A percentile compares a stretch with the other conserved stretches of the same genome.
Conservation (phyloP, 2,888 invertebrate genomes). For the Aproaerema taeniolella region DNA sequence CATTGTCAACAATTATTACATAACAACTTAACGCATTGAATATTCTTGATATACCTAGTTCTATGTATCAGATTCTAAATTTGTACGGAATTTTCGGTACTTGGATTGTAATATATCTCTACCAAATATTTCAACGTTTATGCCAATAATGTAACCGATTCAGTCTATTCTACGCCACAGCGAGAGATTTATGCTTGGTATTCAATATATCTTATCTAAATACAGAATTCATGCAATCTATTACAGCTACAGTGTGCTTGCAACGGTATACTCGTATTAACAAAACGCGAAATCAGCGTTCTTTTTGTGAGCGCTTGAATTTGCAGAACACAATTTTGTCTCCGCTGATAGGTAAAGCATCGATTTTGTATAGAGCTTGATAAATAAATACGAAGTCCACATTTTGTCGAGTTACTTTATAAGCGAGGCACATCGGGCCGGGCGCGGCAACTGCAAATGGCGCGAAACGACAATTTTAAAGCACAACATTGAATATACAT, state of each 20-base stretch:
- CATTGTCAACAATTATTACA: no score
- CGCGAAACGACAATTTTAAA: slow-evolving; percentile 73
- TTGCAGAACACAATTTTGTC: slow-evolving; percentile 31
- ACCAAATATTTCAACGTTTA: slow-evolving; percentile 51
- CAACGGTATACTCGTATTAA: not conserved
- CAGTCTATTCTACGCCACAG: slow-evolving; percentile 21
- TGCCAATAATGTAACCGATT: slow-evolving; percentile 40
- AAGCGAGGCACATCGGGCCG: slow-evolving; percentile 58
- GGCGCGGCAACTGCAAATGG: slow-evolving; percentile 62
- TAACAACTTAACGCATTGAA: no score
- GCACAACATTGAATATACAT: slow-evolving; percentile 68
- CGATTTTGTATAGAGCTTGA: slow-evolving; percentile 41
- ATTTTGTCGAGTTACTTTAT: slow-evolving; percentile 63
- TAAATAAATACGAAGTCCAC: slow-evolving; percentile 53
- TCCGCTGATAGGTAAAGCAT: slow-evolving; percentile 37
- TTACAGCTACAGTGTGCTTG: not conserved
- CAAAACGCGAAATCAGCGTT: slow-evolving; percentile 9
- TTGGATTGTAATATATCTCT: slow-evolving; percentile 34
- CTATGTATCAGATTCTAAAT: no score
- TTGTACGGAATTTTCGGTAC: no score
- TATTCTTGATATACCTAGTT: no score
- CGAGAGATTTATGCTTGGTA: slow-evolving; percentile 44
- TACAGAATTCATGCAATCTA: slow-evolving; percentile 10
- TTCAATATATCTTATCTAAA: slow-evolving; percentile 48
- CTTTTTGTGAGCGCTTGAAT: slow-evolving; percentile 8